Conservation (phyloP, 2,797 vertebrate species). For the Podargus strigoides region DNA sequence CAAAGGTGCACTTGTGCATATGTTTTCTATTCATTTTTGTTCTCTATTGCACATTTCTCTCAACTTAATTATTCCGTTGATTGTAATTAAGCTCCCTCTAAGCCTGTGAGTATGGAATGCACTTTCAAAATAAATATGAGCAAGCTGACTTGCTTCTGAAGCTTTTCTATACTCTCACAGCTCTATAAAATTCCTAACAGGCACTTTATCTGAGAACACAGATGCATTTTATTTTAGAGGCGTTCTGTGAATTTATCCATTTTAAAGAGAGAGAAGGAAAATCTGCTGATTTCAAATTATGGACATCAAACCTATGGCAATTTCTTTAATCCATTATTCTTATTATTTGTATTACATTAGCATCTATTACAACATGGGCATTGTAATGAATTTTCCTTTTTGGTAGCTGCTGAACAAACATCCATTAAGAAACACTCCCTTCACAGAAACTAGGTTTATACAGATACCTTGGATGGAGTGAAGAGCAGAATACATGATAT, state of each 20-base stretch:
- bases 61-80: conserved; percentile 68
- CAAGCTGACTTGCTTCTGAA: conserved; percentile 30
- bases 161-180: neutral
- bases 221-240: neutral
- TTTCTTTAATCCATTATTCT: neutral
- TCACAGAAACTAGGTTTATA: neutral
- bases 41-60: conserved; percentile 55
- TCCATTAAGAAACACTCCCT: neutral
- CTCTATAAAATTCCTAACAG: conserved; percentile 7
- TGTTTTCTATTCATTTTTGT: conserved; percentile 68
- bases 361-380: neutral
- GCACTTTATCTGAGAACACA: neutral
- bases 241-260: neutral
- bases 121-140: conserved; percentile 64
- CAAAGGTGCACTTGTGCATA: conserved; percentile 64
- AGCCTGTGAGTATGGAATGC: conserved; percentile 33
- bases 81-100: conserved; percentile 67
- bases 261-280: neutral
- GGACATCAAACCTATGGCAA: neutral
- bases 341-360: neutral
- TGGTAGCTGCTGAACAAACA: neutral
- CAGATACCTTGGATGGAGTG: neutral
- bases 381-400: neutral
- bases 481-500: neutral
- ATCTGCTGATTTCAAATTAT: neutral